Conservation (phyloP, 2,113 vertebrate species). For the Poeciliopsis prolifica region DNA sequence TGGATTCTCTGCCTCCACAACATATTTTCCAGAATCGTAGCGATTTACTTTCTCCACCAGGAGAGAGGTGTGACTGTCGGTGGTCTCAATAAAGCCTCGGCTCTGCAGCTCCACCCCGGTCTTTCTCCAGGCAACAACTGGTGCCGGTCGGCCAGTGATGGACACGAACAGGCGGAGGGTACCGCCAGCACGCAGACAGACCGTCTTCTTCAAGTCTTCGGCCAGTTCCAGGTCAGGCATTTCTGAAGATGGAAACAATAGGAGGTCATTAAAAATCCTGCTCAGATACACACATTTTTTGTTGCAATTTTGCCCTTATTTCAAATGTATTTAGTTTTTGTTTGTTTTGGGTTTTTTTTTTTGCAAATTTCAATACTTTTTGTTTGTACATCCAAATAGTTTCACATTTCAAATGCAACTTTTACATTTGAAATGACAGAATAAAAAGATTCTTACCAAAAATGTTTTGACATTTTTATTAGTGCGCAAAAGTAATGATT, state of each 20-base stretch:
- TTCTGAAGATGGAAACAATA: conserved; percentile 77
- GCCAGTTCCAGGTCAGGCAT: conserved; percentile 94
- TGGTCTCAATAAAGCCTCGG: conserved; percentile 92
- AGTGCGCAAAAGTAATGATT: not conserved
- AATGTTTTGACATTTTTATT: no score
- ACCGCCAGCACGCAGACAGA: conserved; percentile 91
- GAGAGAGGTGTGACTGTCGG: conserved; percentile 89
- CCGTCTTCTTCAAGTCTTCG: conserved; percentile 94
- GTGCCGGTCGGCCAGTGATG: conserved; percentile 89
- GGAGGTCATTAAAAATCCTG: not conserved
- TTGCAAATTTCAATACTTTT: no score
- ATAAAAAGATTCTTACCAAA: no score
- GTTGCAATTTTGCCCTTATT: no score
- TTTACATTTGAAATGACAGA: not conserved
- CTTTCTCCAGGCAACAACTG: conserved; percentile 92
- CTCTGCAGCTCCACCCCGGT: conserved; percentile 89
- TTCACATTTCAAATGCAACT: not conserved
- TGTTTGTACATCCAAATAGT: no score
- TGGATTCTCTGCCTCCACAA: conserved; percentile 95
- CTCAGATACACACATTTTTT: no score
- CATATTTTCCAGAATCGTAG: conserved; percentile 96
- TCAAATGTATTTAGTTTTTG: no score
- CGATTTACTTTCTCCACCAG: conserved; percentile 94
- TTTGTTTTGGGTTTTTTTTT: no score
- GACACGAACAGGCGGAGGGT: conserved; percentile 90